Evolutionary conservation across 2,113 vertebrate genomes (phyloP).

Genomic region (Athene noctua): DNA sequence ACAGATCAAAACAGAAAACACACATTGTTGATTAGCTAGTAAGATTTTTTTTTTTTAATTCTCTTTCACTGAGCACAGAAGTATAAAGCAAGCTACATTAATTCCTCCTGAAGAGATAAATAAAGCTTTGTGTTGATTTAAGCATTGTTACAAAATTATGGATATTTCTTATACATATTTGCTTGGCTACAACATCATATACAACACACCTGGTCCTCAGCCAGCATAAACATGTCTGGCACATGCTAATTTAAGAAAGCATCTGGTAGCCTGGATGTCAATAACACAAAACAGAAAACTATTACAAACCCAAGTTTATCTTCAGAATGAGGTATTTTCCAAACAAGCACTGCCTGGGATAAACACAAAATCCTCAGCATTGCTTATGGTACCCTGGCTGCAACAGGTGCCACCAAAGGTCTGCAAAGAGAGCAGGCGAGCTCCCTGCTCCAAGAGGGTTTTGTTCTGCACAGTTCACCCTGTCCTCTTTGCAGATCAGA

Average conservation of each 20-base stretch:
- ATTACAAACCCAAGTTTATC: rapidly evolving
- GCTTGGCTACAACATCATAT: neutral
- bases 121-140: neutral
- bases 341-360: neutral
- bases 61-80: neutral
- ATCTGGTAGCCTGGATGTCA: neutral
- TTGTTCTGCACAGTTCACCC: neutral
- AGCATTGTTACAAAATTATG: rapidly evolving
- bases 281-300: neutral
- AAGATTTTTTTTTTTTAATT: neutral
- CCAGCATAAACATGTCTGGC: neutral
- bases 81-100: neutral
- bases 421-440: rapidly evolving
- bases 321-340: rapidly evolving
- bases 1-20: neutral
- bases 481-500: neutral
- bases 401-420: rapidly evolving
- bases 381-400: rapidly evolving
- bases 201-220: neutral
- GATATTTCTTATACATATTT: rapidly evolving
- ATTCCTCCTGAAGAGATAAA: neutral
- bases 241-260: neutral
- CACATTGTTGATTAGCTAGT: neutral
- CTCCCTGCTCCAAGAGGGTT: too few species aligned
- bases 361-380: rapidly evolving